phyloP scores from a whole-genome alignment of 2,888 invertebrate species.

The Clusia tigrina region DNA sequence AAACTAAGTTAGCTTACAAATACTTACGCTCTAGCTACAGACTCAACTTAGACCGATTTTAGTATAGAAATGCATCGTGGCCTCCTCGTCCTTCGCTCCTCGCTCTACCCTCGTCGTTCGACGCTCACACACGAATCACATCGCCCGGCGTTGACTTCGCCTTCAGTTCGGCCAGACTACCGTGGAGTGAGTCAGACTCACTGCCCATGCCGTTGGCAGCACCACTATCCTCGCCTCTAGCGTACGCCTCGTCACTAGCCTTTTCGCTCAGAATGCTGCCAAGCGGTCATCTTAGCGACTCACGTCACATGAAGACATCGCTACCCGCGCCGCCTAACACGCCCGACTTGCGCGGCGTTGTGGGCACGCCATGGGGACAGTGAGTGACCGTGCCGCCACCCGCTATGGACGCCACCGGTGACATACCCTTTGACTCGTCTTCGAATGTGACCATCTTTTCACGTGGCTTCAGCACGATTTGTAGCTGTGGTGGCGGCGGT shows the following conservation, averaged over 20 bases:
- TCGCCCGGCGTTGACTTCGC: slow-evolving; percentile 61
- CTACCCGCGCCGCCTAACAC: slow-evolving; percentile 63
- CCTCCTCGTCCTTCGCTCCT: background rate
- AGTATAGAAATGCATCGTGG: background rate
- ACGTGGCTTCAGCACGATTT: slow-evolving; percentile 66
- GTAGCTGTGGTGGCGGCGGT: slow-evolving; percentile 56
- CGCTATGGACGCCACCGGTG: slow-evolving; percentile 36
- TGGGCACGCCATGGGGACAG: slow-evolving; percentile 65
- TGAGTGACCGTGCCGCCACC: slow-evolving; percentile 41
- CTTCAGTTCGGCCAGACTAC: slow-evolving; percentile 54
- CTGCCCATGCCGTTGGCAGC: slow-evolving; percentile 27
- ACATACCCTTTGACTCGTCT: slow-evolving; percentile 68
- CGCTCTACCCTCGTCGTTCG: background rate
- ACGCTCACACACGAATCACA: slow-evolving; percentile 60
- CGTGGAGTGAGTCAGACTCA: slow-evolving; percentile 37
- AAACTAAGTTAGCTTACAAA: too few species aligned
- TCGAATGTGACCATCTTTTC: slow-evolving; percentile 85
- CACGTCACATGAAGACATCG: slow-evolving; percentile 84
- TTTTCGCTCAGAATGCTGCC: slow-evolving; percentile 37
- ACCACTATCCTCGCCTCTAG: slow-evolving; percentile 23
- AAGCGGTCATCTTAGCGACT: slow-evolving; percentile 56
- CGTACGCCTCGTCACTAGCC: slow-evolving; percentile 34
- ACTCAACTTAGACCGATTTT: background rate
- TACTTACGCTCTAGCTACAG: background rate
- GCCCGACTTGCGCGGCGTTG: slow-evolving; percentile 59